These are phyloP conservation scores for Phalacrocorax brasilianus DNA, from an alignment of 2,113 vertebrate species.

Conservation along the genomic window DNA sequence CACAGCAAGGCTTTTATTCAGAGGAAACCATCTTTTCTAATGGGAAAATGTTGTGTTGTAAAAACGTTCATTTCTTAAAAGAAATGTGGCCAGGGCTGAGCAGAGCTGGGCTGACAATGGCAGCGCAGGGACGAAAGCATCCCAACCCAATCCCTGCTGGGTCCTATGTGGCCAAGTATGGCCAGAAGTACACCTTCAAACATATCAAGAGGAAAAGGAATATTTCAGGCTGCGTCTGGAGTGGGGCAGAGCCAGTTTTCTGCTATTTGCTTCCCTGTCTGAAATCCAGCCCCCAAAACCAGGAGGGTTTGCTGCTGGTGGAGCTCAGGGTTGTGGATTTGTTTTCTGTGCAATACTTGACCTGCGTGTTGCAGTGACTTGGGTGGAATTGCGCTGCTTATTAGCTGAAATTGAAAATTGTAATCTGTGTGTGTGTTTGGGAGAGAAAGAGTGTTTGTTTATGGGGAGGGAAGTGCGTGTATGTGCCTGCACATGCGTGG, in stretches of 20 bases:
- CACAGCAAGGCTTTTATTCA: background rate
- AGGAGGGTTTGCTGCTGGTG: background rate
- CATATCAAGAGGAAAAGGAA: background rate
- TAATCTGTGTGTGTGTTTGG: background rate
- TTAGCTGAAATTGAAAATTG: background rate
- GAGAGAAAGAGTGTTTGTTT: background rate
- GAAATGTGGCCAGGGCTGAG: background rate
- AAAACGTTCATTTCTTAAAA: background rate
- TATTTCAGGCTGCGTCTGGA: constrained; percentile 4
- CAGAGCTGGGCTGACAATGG: background rate
- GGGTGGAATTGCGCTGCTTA: background rate
- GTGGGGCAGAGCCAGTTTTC: background rate
- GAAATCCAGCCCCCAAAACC: background rate
- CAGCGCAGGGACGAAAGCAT: background rate
- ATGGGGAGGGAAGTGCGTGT: background rate
- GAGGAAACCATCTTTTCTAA: background rate
- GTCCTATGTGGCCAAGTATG: rapidly evolving
- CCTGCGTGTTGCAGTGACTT: background rate
- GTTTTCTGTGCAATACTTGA: background rate
- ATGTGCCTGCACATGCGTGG: background rate
- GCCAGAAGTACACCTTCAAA: background rate
- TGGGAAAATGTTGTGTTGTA: background rate
- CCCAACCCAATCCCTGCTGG: background rate
- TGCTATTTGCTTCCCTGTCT: background rate
- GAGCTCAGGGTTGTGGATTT: background rate